Evolutionary conservation across 2,113 vertebrate species (phyloP), one percentile per base, ranked within the genome.

Genomic region (Ophiodon elongatus): DNA sequence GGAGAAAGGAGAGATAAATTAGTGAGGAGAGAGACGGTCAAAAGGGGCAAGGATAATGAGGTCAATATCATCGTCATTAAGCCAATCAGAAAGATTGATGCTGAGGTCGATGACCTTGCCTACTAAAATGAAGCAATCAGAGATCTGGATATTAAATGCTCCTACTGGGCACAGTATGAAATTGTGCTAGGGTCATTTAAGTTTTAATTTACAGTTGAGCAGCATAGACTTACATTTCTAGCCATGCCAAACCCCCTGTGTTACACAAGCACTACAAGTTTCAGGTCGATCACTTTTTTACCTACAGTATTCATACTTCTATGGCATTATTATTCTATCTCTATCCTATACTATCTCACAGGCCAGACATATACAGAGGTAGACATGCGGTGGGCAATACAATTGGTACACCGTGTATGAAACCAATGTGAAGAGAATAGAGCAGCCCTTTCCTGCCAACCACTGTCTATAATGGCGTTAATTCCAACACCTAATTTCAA

Each of bases 21-120:
- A 90, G 85, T 69, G 84, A 63, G 56, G 76, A 75, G 54, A 70
- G 80, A 78, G 73, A 67, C 37, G 81, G 91, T 92, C 91, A 89
- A 87, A n/a, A 82, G 74, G 90, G 85, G 85, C 83, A 91, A 92
- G 41, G 73, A 92, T 85, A 96, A 96, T 72, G 95, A 95, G 92
- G 87, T 91, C 85, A 89, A 76, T 91, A 92, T 79, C 78, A 96
- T 95, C 76, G 95, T 96, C 62, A 97, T 97, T 93, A 95, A 96
- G 93, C 96, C 96, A 52, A 96, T 97, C 92, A 83, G 92, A 86
- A 85, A 96, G 86, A 95, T 97, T 50, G 95, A 97, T 85, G 91
- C 89, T 60, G 92, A 96, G 96, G 97, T 97, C 94, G 60, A 92
- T 76, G 70, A 77, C 85, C 85, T 90, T 88, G 77, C 84, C 73